phyloP scores from a whole-genome alignment of 1,140 invertebrate genomes.

The Trinorchestia longiramus region DNA sequence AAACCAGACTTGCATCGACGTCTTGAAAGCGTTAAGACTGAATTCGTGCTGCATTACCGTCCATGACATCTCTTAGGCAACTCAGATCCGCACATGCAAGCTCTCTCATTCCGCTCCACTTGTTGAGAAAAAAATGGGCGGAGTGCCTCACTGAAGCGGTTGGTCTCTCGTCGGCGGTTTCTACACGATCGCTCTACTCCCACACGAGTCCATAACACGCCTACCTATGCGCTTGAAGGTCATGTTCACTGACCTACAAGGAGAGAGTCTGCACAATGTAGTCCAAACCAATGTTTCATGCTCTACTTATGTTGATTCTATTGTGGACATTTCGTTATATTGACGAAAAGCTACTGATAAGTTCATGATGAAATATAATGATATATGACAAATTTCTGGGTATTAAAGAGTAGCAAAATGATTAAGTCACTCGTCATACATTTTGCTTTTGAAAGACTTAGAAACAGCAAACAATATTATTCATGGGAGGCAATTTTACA shows the following conservation, averaged over 20 bases:
- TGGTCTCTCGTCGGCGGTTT: background rate
- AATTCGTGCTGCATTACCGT: background rate
- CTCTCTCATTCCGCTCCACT: slow-evolving; percentile 5
- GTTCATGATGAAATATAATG: too few relatives aligned
- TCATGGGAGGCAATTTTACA: background rate
- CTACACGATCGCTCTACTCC: background rate
- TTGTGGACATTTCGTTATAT: background rate
- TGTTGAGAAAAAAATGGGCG: background rate
- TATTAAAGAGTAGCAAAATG: background rate
- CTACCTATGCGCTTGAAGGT: background rate
- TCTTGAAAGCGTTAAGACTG: background rate
- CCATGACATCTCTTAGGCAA: background rate
- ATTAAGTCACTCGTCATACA: background rate
- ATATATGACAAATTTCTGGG: background rate
- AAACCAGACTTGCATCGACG: too few relatives aligned
- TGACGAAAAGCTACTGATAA: background rate
- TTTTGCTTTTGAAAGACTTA: background rate
- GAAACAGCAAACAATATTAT: background rate
- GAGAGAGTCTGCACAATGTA: background rate
- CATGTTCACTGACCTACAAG: background rate
- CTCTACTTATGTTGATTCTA: background rate
- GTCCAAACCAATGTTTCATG: background rate
- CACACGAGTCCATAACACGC: background rate
- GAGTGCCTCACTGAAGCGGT: background rate
- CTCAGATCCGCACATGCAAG: background rate